Evolutionary conservation across 2,113 vertebrate genomes (phyloP), one percentile per base, ranked within the genome.

Genomic region (Ictalurus furcatus): DNA sequence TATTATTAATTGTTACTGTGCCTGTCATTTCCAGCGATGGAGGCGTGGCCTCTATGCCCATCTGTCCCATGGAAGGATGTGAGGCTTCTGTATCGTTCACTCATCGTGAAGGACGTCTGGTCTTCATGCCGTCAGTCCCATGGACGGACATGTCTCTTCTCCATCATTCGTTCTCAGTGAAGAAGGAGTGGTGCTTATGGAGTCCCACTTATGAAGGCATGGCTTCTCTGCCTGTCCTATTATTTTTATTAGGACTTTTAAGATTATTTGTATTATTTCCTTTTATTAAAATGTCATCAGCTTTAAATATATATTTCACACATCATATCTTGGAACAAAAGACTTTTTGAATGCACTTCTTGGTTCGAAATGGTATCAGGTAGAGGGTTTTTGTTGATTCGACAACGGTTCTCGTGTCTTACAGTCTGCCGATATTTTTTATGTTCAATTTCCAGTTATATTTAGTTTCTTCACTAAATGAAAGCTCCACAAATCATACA

Each of bases 381-480:
- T 44, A 44, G 14, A 58, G 25, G 21, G 83, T 25, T n/a, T 23
- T 30, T 65, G 28, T 40, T n/a, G 23, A 37, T 54, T 7, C n/a
- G 12, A 58, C 12, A 48, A 52, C 40, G 8, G 63, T 59, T 87
- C 83, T 61, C 56, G 25, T 58, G 58, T 84, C 54, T 58, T 44
- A 9, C n/a, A 82, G 54, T 21, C 16, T 82, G n/a, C 17, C 8
- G 80, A 40, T 37, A 61, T 37, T 69, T 52, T 78, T n/a, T 23
- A 87, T 56, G 11, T 54, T 37, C 40, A 14, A 28, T 63, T 87
- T 87, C 30, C n/a, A 61, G 52, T 54, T 84, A 54, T 56, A n/a
- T n/a, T n/a, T n/a, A n/a, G 34, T 83, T 86, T 73, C 37, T 54
- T 76, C 44, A 30, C 28, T 80, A n/a, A 63, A 86, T 48, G 67